Evolutionary conservation across 1,140 invertebrate genomes (phyloP), one percentile per base, ranked within the genome.

Genomic region (Contarinia nasturtii): DNA sequence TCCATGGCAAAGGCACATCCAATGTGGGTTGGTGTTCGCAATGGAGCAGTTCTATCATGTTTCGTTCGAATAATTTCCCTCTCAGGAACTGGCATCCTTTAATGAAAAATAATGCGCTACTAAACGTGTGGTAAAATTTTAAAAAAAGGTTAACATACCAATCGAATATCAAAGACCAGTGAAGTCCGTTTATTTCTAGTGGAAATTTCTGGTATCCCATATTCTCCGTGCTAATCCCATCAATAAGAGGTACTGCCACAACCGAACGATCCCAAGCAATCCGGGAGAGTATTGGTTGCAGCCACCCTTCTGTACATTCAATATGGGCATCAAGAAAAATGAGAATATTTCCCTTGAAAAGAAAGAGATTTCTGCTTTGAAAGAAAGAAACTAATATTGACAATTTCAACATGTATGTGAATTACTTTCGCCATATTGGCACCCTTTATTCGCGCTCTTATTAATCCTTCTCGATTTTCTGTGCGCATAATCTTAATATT

Each of bases 81-180:
- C 65, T 93, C 86, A 1, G 94, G 89, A 15, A 97, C 91, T 50
- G 91, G 76, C 65, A 96, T 95, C 92, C 91, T 89, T n/a, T 10
- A 8, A n/a, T 8, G 8, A 36, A 8, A 8, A 55, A 33, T 80
- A 0, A 97, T 55, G 82, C 78, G 0, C 85, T 77, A n/a, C n/a
- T n/a, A n/a, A n/a, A n/a, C n/a, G n/a, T 66, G 44, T 70, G 64
- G 1, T 36, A 36, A n/a, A 8, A 36, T 10, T n/a, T 70, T 67
- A n/a, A n/a, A n/a, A n/a, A n/a, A n/a, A n/a, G n/a, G n/a, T n/a
- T n/a, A n/a, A n/a, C n/a, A n/a, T n/a, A 89, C 88, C 88, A 93
- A 75, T 88, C 78, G 63, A 95, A 93, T 67, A 95, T 93, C n/a
- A 95, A 67, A 67, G 93, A 91, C 91, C 91, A 96, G 69, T 95